Evolutionary conservation across 2,797 vertebrate species (phyloP), one percentile per base, ranked within the genome.

Genomic region (Poecilia gillii): DNA sequence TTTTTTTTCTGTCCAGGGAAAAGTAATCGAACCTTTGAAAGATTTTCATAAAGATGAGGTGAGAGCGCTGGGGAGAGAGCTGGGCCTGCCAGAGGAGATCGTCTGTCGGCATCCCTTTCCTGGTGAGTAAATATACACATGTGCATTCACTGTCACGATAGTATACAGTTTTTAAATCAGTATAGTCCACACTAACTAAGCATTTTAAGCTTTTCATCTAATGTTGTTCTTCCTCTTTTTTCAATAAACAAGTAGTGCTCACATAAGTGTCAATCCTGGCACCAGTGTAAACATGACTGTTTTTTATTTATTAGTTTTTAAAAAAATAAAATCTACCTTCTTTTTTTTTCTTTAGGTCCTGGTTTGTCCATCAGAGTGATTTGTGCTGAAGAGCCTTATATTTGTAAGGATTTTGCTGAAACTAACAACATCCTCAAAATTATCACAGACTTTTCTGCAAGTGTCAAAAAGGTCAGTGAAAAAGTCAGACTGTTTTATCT

Each of bases 41-140:
- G 98, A 99, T 92, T 99, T 99, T 80, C 99, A 99, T 94, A 99
- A 99, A 92, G 99, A 99, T 91, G 99, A 99, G 93, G 99, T 99
- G 71, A 92, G 98, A 94, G 96, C 97, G 28, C 94, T 99, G 72
- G 98, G 99, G 8, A 96, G 98, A 92, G 98, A 99, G 85, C 96
- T 99, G 74, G 99, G 97, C 39, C 96, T 99, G 78, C 99, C 99
- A 45, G 99, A 99, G 79, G 99, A 99, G 84, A 96, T 99, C 36
- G 97, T 99, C 80, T 97, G 94, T 16, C 95, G 99, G 88, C 98
- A 99, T 89, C 99, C 99, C 55, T 99, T 99, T 93, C 99, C 99
- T 93, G 98, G 98, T 97, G 94, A 91, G 82, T 78, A 51, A 72
- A 82, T 39, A 33, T 68, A 80, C 59, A 28, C 73, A 23, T 18